Evolutionary conservation across 1,140 invertebrate genomes (phyloP).

Genomic region (Drosophila kepulauana): DNA sequence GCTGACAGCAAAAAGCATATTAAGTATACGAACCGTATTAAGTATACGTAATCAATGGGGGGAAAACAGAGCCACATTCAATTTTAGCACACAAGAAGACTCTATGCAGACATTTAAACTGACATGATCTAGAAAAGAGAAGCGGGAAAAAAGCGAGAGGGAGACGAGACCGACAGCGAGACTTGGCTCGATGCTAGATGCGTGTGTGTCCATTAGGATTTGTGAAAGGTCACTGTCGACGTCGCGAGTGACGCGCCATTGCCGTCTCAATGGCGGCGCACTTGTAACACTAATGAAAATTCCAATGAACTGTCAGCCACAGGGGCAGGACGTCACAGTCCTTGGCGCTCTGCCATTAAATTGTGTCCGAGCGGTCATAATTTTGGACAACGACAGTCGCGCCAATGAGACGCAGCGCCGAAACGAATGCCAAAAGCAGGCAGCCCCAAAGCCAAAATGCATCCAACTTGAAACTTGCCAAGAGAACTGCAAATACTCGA

Average conservation of each 20-base stretch:
- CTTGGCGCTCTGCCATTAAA: slow-evolving; percentile 76
- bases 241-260: slow-evolving; percentile 24
- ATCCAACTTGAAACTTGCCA: slow-evolving; percentile 66
- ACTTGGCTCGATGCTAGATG: slow-evolving; percentile 12
- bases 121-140: not conserved
- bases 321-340: slow-evolving; percentile 48
- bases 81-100: not conserved
- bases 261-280: slow-evolving; percentile 77
- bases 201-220: slow-evolving; percentile 46
- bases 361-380: slow-evolving; percentile 77
- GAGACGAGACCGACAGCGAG: not conserved
- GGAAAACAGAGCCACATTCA: not conserved
- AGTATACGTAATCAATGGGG: not conserved
- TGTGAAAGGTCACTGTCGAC: slow-evolving; percentile 57
- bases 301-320: slow-evolving; percentile 72
- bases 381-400: slow-evolving; percentile 46
- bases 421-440: not conserved
- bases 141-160: not conserved
- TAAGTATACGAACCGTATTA: no score
- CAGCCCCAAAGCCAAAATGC: slow-evolving; percentile 50
- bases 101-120: slow-evolving; percentile 17
- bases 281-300: slow-evolving; percentile 81
- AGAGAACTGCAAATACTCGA: slow-evolving; percentile 54
- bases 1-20: not conserved
- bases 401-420: not conserved